These are phyloP conservation scores for Brachirus orientalis DNA, from an alignment of 2,113 vertebrate genomes.

Conservation along the genomic window DNA sequence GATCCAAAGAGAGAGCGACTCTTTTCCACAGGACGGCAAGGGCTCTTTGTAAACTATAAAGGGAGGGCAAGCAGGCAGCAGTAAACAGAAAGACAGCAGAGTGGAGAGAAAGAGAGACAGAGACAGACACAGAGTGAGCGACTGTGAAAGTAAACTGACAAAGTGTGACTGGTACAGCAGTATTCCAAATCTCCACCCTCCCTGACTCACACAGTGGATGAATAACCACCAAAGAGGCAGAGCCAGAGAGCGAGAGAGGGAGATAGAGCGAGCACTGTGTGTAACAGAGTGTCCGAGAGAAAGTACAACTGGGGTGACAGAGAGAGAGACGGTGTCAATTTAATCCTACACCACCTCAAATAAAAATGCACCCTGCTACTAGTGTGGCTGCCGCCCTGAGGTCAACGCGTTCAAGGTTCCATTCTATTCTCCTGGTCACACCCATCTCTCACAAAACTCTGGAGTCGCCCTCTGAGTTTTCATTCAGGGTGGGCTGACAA, in stretches of 20 bases:
- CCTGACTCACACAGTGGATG: slow-evolving; percentile 82
- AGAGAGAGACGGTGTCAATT: slow-evolving; percentile 25
- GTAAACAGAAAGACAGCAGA: slow-evolving; percentile 23
- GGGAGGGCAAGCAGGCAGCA: slow-evolving; percentile 36
- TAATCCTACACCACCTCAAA: slow-evolving; percentile 17
- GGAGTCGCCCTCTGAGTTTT: slow-evolving; percentile 41
- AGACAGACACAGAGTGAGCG: slow-evolving; percentile 26
- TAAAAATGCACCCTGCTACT: not conserved
- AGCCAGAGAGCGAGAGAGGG: slow-evolving; percentile 38
- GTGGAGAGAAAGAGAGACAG: not conserved
- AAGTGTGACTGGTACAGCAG: slow-evolving; percentile 84
- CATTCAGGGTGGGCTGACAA: slow-evolving; percentile 58
- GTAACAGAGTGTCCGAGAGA: not conserved
- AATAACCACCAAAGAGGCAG: slow-evolving; percentile 76
- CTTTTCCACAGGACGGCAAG: slow-evolving; percentile 25
- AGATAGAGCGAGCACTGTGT: slow-evolving; percentile 35
- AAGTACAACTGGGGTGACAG: slow-evolving; percentile 19
- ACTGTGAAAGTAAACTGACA: slow-evolving; percentile 67
- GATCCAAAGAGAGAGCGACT: slow-evolving; percentile 20
- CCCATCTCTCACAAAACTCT: slow-evolving; percentile 16
- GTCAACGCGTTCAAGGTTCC: not conserved
- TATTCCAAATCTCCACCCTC: slow-evolving; percentile 81
- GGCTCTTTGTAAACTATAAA: slow-evolving; percentile 9
- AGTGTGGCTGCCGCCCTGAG: slow-evolving; percentile 4
- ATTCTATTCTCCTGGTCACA: slow-evolving; percentile 11